Evolutionary conservation across 1,140 invertebrate species (phyloP), one percentile per base, ranked within the genome.

Genomic region (Hylyphantes graminicola): DNA sequence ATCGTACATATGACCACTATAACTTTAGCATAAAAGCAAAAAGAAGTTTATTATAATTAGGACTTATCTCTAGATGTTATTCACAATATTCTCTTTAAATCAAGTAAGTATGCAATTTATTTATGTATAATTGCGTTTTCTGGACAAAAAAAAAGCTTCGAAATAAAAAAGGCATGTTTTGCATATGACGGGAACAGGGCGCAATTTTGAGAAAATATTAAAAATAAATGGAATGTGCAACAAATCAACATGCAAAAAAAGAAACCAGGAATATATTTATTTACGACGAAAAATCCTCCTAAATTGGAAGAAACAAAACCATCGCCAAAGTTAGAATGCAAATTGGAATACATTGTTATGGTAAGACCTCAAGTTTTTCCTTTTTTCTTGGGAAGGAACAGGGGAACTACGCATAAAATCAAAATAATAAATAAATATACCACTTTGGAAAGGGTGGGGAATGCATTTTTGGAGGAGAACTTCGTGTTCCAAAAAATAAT

Each of bases 291-390:
- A 74, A 74, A 74, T 74, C 72, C 72, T 13, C n/a, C 72, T 74
- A 74, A 74, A 74, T 74, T 74, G 72, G 72, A 74, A 50, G 51
- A 74, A 74, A 11, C 72, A 74, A 57, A 74, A 74, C 55, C 55
- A 57, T 12, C 54, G 53, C 8, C 12, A 59, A 74, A 55, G 19
- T 74, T 74, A 57, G 53, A 74, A 74, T 74, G 51, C 72, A 74
- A 74, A 74, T 74, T 74, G 72, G 72, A n/a, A 74, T 74, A 35
- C 72, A 74, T 74, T 74, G 72, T 74, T 74, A 74, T 74, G 72
- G 19, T 74, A 74, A 74, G 21, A 70, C 67, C 67, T 70, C 67
- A 53, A 70, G 48, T 70, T 74, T 59, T 59, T 21, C 55, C 72
- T 53, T 55, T 73, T 35, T 35, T 61, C 57, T 61, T 61, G 1